Base-by-base conservation (phyloP, 2,888 invertebrate genomes). In the Ceriagrion tenellum region DNA sequence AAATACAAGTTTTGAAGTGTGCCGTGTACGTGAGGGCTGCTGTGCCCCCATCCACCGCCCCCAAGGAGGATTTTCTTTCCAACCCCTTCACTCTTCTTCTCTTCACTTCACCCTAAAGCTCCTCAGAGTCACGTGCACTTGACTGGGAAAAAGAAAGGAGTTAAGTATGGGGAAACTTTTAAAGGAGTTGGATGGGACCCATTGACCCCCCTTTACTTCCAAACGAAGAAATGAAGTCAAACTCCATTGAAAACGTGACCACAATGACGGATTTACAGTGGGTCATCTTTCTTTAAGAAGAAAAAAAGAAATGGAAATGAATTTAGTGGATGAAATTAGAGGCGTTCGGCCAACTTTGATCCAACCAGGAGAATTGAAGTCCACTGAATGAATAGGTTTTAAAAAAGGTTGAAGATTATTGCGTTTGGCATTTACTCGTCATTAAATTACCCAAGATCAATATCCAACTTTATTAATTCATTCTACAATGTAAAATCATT, bases 191-290 rank as follows among this genome's bases (percentile, higher is more conserved):
- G 81, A 35, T 81, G 81, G 81, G n/a, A 35, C 16, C 81, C 13
- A 81, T 81, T 26, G 81, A 81, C 35, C 16, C 81, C 35, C n/a
- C 81, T 81, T 81, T 81, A 81, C 81, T 81, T 30, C 35, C 81
- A 35, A 35, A 81, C 81, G 81, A 35, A 81, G 12, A 81, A 35
- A 81, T 81, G 30, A n/a, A 81, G 81, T 30, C 35, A 81, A 81
- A 81, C 81, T 81, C 35, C 81, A 81, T 81, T 81, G 81, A 81
- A 35, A 35, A 81, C 81, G 81, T 81, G 81, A 81, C 81, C 35
- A 18, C 81, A 81, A 81, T 81, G 35, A 81, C 23, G 18, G 81
- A 69, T 69, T 35, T 16, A 18, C n/a, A 35, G 12, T 81, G 35
- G 81, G 81, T 81, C 69, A 35, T 35, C 23, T 30, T n/a, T 30